A percentile compares a stretch with the other conserved stretches of the same genome.
These are phyloP conservation scores for Calyptommatus sinebrachiatus DNA, from an alignment of 2,113 vertebrate genomes.

Conservation along the genomic window DNA sequence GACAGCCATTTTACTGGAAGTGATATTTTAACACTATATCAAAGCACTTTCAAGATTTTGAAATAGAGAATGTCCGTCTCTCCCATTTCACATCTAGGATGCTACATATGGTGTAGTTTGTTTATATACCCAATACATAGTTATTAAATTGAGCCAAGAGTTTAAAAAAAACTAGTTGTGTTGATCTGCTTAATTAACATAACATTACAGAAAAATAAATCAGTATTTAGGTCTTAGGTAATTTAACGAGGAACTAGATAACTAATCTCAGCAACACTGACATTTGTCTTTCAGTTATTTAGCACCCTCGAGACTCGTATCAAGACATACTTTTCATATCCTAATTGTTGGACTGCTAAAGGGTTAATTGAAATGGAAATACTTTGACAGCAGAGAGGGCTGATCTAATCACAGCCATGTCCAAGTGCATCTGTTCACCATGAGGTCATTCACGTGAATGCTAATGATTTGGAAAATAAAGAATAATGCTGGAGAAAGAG, in stretches of 20 bases:
- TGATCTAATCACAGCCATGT: conserved; percentile 82
- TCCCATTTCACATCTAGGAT: not conserved
- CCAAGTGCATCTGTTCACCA: conserved; percentile 84
- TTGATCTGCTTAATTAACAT: not conserved
- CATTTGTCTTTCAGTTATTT: not conserved
- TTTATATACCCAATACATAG: not conserved
- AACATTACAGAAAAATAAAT: not conserved
- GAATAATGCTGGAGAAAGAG: conserved; percentile 66
- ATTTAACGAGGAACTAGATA: not conserved
- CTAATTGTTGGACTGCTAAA: conserved; percentile 36
- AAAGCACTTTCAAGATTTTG: not conserved
- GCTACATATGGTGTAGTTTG: not conserved
- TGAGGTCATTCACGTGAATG: conserved; percentile 83
- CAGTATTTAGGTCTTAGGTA: not conserved
- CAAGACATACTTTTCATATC: not conserved
- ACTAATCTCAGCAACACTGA: not conserved
- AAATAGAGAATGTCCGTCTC: not conserved
- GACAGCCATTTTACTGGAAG: too few relatives aligned
- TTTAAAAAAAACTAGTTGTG: not conserved
- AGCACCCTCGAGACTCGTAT: not conserved
- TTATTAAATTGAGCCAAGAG: too few relatives aligned
- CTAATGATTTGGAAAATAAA: conserved; percentile 80
- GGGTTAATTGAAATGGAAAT: conserved; percentile 75
- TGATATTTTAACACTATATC: too few relatives aligned
- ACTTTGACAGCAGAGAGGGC: conserved; percentile 74